These are phyloP conservation scores for Pteruthius melanotis DNA, from an alignment of 2,113 vertebrate species.

Conservation along the genomic window DNA sequence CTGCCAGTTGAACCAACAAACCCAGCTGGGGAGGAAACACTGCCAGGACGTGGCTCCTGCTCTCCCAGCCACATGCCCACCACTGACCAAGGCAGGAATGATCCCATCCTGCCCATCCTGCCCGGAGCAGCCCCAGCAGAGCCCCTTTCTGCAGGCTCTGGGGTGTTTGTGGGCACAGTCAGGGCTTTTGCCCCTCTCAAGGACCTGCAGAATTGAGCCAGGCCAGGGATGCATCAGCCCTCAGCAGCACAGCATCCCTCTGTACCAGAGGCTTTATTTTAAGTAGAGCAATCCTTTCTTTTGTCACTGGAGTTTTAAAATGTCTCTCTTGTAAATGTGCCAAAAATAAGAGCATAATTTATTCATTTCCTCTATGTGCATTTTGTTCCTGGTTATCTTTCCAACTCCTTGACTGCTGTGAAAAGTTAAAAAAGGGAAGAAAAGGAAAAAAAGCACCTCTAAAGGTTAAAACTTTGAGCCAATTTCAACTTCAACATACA, in stretches of 20 bases:
- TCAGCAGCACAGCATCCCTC: not conserved
- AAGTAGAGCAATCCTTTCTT: not conserved
- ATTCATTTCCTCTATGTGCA: not conserved
- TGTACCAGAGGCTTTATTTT: not conserved
- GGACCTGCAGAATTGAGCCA: not conserved
- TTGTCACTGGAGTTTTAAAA: not conserved
- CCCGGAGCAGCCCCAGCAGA: not conserved
- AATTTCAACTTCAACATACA: not conserved
- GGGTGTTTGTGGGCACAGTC: accelerated
- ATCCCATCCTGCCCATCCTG: not conserved
- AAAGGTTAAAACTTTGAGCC: constrained; percentile 52
- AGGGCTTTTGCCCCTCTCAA: not conserved
- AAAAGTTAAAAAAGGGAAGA: not conserved
- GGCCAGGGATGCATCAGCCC: not conserved
- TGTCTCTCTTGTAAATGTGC: not conserved
- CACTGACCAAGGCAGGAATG: not conserved
- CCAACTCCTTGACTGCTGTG: not conserved
- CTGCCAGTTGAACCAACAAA: not conserved
- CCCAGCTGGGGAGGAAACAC: not conserved
- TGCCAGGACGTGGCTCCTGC: not conserved
- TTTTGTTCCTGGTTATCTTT: not conserved
- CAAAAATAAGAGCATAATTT: constrained; percentile 22
- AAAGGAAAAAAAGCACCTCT: not conserved
- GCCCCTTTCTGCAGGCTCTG: not conserved
- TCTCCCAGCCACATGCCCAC: not conserved